Evolutionary conservation across 2,888 invertebrate species (phyloP).

Genomic region (Hyles lineata): DNA sequence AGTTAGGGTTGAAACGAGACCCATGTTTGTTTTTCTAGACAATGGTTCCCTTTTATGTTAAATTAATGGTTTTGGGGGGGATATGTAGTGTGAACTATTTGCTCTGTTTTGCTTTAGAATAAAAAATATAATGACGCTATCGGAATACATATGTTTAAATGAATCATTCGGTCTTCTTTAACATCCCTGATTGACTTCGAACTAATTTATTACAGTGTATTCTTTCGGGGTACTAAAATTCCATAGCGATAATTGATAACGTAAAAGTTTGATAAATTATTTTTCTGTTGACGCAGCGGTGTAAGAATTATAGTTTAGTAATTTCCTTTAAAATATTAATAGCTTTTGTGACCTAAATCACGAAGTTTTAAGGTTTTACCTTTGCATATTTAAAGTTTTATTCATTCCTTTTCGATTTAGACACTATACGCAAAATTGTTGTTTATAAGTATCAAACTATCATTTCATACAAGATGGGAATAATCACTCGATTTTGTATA

Average conservation of each 20-base stretch:
- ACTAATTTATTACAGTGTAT: background rate
- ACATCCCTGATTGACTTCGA: background rate
- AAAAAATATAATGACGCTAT: constrained; percentile 24
- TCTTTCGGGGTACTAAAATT: background rate
- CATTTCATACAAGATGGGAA: constrained; percentile 49
- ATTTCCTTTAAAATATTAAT: constrained; percentile 32
- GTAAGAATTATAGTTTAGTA: constrained; percentile 30
- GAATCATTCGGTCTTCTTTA: background rate
- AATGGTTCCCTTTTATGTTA: constrained; percentile 32
- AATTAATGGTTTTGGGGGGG: constrained; percentile 49
- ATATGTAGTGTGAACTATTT: constrained; percentile 42
- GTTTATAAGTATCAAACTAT: constrained; percentile 37
- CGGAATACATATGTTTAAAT: constrained; percentile 15
- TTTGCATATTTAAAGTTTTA: constrained; percentile 42
- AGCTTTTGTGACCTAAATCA: constrained; percentile 30
- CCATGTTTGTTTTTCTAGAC: constrained; percentile 23
- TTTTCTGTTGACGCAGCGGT: constrained; percentile 14
- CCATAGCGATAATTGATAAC: background rate
- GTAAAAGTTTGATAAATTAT: constrained; percentile 19
- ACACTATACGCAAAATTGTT: constrained; percentile 46
- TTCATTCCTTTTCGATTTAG: constrained; percentile 79
- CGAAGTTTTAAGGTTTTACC: constrained; percentile 21
- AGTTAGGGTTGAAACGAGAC: constrained; percentile 25
- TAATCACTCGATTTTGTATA: constrained; percentile 57
- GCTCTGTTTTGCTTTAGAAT: constrained; percentile 26